Percentiles rank a stretch among this genome's conserved stretches.
Conservation (phyloP, 1,140 invertebrate species). For the Magallana ariakensis region DNA sequence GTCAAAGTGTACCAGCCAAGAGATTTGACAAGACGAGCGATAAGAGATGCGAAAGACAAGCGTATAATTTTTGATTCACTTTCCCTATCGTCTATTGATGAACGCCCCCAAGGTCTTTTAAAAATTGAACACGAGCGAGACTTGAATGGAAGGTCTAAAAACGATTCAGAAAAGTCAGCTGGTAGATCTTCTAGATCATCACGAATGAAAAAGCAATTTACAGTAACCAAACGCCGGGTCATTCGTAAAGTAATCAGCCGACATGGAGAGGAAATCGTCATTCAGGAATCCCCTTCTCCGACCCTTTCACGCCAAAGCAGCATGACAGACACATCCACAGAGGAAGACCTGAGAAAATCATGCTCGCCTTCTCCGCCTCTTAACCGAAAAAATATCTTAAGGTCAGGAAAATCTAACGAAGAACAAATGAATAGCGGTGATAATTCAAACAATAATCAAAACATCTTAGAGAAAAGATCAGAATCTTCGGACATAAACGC, state of each 20-base stretch:
- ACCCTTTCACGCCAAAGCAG: slow-evolving; percentile 66
- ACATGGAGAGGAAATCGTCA: slow-evolving; percentile 71
- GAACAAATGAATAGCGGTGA: not conserved
- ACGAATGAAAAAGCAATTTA: slow-evolving; percentile 64
- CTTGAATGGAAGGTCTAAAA: not conserved
- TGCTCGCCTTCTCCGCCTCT: not conserved
- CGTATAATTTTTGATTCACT: slow-evolving; percentile 58
- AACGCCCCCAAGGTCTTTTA: slow-evolving; percentile 1
- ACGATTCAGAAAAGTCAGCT: not conserved
- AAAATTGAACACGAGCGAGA: not conserved
- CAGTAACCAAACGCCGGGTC: slow-evolving; percentile 70
- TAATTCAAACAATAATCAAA: not conserved
- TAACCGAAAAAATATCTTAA: not conserved
- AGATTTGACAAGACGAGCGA: slow-evolving; percentile 40
- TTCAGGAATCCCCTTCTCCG: slow-evolving; percentile 68
- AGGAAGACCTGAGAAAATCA: slow-evolving; percentile 53
- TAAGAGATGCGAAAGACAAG: slow-evolving; percentile 55
- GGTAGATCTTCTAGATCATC: slow-evolving; percentile 3
- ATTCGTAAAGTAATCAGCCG: slow-evolving; percentile 68
- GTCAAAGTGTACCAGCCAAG: slow-evolving; percentile 66
- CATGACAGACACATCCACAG: slow-evolving; percentile 64
- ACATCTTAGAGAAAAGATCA: not conserved
- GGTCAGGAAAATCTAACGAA: too few species aligned
- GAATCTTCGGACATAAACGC: not conserved
- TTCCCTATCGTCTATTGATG: slow-evolving; percentile 56